A percentile compares a stretch with the other conserved stretches of the same genome.
phyloP scores from a whole-genome alignment of 2,888 invertebrate species.

The Hirtodrosophila confusa region DNA sequence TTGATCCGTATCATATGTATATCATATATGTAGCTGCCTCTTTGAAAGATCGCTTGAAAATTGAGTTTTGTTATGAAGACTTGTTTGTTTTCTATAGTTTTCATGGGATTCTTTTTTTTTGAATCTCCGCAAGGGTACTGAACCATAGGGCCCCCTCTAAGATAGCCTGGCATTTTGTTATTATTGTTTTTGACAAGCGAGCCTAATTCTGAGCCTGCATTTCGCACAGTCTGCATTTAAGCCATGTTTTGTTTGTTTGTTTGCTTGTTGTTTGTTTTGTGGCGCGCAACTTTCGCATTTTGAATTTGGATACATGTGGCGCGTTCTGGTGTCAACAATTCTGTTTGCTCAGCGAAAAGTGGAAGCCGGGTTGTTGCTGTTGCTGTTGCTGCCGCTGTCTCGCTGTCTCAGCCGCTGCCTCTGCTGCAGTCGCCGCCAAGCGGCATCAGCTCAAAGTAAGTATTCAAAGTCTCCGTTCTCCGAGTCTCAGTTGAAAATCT shows the following conservation, averaged over 20 bases:
- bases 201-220: slow-evolving; percentile 10
- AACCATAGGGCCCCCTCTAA: too few species aligned
- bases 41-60: too few species aligned
- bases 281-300: slow-evolving; percentile 11
- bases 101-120: too few species aligned
- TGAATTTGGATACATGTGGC: slow-evolving; percentile 23
- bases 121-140: too few species aligned
- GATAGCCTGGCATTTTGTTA: too few species aligned
- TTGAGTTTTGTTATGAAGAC: too few species aligned
- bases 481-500: slow-evolving; percentile 69
- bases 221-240: slow-evolving; percentile 18
- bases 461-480: slow-evolving; percentile 39
- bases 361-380: slow-evolving; percentile 46
- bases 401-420: not conserved
- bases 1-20: too few species aligned
- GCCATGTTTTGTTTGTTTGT: slow-evolving; percentile 8
- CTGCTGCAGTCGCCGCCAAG: slow-evolving; percentile 14
- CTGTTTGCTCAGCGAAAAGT: slow-evolving; percentile 69
- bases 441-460: slow-evolving; percentile 46
- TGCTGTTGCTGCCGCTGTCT: slow-evolving; percentile 25
- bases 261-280: slow-evolving; percentile 7
- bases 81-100: too few species aligned
- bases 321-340: slow-evolving; percentile 40
- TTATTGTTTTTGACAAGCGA: slow-evolving; percentile 5
- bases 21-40: too few species aligned